Conservation (phyloP, 2,113 vertebrate species). For the Mastomys natalensis region DNA sequence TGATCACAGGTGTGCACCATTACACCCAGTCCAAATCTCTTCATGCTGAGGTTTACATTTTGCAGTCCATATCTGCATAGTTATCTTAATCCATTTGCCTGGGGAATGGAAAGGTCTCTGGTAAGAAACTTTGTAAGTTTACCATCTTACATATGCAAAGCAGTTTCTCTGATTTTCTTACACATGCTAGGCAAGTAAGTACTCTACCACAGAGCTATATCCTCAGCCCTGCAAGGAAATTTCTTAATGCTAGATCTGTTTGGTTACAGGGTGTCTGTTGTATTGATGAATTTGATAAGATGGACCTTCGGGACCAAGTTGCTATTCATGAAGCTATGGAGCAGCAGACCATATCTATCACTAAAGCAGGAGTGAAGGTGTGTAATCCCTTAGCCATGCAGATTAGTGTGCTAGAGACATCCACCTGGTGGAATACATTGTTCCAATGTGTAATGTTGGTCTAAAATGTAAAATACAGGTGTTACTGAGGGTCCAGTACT, state of each 20-base stretch:
- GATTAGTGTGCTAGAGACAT: neutral
- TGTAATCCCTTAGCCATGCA: neutral
- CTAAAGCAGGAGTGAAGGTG: constrained; percentile 99
- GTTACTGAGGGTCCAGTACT: neutral
- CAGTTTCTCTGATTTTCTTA: neutral
- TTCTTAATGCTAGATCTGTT: constrained; percentile 28
- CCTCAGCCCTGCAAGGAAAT: neutral
- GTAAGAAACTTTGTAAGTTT: constrained; percentile 19
- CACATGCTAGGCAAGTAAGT: neutral
- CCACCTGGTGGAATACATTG: neutral
- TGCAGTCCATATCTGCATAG: neutral
- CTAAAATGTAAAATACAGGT: neutral
- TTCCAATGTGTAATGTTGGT: neutral
- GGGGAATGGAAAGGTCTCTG: constrained; percentile 1
- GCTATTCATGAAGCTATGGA: constrained; percentile 99
- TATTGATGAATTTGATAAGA: constrained; percentile 99
- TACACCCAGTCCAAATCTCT: neutral
- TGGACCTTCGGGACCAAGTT: constrained; percentile 97
- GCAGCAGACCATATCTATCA: constrained; percentile 99
- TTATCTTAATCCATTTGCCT: neutral
- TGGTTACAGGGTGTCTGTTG: constrained; percentile 95
- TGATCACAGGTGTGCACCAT: neutral
- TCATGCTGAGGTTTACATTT: neutral
- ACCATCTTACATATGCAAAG: neutral
- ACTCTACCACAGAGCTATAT: neutral